A percentile compares a stretch with the other conserved stretches of the same genome.
These are phyloP conservation scores for Drosophila trapezifrons DNA, from an alignment of 1,140 invertebrate species.

Conservation along the genomic window DNA sequence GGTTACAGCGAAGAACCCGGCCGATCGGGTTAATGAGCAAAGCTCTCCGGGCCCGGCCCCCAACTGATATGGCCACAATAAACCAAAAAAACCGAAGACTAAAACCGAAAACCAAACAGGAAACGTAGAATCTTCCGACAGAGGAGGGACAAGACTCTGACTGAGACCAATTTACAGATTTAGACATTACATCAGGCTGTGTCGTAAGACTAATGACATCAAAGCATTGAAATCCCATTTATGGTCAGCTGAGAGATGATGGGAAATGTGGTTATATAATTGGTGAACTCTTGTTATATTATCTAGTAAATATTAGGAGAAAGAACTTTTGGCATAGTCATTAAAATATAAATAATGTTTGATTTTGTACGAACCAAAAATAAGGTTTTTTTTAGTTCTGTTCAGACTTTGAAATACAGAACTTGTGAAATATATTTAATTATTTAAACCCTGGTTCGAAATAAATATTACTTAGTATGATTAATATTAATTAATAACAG, in stretches of 20 bases:
- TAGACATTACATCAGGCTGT: slow-evolving; percentile 43
- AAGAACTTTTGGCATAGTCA: no score
- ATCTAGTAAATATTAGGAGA: not conserved
- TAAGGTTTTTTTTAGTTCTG: no score
- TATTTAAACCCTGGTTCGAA: no score
- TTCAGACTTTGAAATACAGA: no score
- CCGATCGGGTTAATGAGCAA: slow-evolving; percentile 72
- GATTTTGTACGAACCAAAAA: no score
- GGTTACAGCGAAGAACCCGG: slow-evolving; percentile 33
- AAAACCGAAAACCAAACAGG: slow-evolving; percentile 28
- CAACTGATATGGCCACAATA: slow-evolving; percentile 35
- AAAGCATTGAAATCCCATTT: no score
- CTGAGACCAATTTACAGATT: slow-evolving; percentile 35
- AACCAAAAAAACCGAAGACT: not conserved
- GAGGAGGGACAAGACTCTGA: slow-evolving; percentile 9
- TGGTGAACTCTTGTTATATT: no score
- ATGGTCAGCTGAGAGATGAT: not conserved
- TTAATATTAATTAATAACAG: no score
- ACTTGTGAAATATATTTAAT: not conserved
- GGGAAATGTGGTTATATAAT: not conserved
- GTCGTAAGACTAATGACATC: slow-evolving; percentile 27
- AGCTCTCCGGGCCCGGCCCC: slow-evolving; percentile 41
- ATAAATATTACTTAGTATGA: no score
- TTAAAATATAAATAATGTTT: no score
- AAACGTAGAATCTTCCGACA: slow-evolving; percentile 34